Conservation (phyloP, 2,113 vertebrate species). For the Erythrocercus mccallii region DNA sequence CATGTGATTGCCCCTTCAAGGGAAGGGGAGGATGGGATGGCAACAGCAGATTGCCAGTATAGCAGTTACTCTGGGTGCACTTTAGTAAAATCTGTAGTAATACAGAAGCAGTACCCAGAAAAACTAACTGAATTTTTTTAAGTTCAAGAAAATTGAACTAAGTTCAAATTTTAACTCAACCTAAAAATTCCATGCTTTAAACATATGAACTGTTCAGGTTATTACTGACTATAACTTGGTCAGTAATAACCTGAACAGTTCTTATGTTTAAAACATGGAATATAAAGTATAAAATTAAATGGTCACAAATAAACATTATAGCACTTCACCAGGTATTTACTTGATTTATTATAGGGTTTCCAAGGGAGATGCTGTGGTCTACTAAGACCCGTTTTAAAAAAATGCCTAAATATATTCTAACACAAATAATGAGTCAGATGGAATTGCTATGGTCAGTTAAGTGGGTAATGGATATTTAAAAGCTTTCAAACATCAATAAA, state of each 20-base stretch:
- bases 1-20: background rate
- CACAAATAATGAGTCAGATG: conserved; percentile 52
- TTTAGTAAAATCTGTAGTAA: background rate
- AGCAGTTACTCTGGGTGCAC: background rate
- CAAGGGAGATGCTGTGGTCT: conserved; percentile 13
- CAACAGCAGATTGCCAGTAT: background rate
- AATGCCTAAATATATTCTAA: conserved; percentile 46
- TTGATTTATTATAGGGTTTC: conserved; percentile 22
- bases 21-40: background rate
- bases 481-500: conserved; percentile 47
- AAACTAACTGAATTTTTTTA: no score
- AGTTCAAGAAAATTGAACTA: no score
- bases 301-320: background rate
- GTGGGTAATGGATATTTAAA: conserved; percentile 55
- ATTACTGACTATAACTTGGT: background rate
- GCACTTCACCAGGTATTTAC: background rate
- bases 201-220: no score
- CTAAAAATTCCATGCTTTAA: no score
- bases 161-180: no score
- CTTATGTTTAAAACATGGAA: background rate
- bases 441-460: conserved; percentile 34
- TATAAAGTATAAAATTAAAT: background rate
- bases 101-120: background rate
- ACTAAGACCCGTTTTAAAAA: background rate
- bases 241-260: background rate